Evolutionary conservation across 2,888 invertebrate species (phyloP), one percentile per base, ranked within the genome.

Genomic region (Cephus spinipes): DNA sequence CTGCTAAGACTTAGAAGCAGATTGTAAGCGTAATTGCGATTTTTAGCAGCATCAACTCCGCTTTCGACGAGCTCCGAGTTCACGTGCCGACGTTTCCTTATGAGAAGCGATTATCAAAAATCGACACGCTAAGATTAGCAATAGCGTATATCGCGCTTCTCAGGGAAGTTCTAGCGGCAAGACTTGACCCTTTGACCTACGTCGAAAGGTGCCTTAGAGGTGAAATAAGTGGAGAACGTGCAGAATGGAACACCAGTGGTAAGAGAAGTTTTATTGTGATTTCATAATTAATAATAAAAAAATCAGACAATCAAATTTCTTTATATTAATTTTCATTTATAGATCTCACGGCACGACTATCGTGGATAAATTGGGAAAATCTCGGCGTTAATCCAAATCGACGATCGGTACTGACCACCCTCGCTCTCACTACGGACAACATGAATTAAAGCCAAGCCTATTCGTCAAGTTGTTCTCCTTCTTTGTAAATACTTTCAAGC

Each of bases 321-420:
- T 77, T 76, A 33, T 33, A 32, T 75, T 40, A 36, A 74, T 73
- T 73, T 35, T 87, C 55, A 77, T 71, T 92, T 91, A 2, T 93
- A 99, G 99, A 99, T 94, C 93, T 99, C 84, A 98, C 99, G 1
- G 99, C 99, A 0, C 94, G 99, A 78, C 93, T 99, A 36, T 98
- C 98, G 0, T 99, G 99, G 99, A 99, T 99, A 86, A 98, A 99
- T 90, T 99, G 99, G 99, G 98, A 98, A 91, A 98, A 98, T 90
- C 94, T 99, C 1, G 99, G 99, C 1, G 98, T 99, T 4, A 97
- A 96, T 90, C 98, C 98, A 3, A 97, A 96, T 79, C 93, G 97
- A 75, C 93, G 98, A 85, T 97, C 97, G 80, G 94, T 97, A 11
- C 93, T 97, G 3, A 97, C 97, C 0, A 96, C 97, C 0, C 92